Evolutionary conservation across 1,140 invertebrate genomes (phyloP).

Genomic region (Drosophila ficusphila): DNA sequence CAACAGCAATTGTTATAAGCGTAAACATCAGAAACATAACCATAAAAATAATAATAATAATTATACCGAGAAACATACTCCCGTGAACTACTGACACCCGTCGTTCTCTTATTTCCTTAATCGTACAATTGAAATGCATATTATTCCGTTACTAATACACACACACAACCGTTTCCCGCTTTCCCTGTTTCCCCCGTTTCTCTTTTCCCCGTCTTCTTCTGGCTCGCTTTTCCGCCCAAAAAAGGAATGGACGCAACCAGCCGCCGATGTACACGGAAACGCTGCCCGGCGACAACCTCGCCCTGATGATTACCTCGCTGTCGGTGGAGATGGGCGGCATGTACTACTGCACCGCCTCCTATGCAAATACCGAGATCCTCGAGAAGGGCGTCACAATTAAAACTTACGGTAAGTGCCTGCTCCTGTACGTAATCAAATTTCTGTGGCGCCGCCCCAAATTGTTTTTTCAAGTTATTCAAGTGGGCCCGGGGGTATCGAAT

Average conservation of each 20-base stretch:
- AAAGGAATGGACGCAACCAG: slow-evolving; percentile 83
- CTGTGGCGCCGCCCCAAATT: not conserved
- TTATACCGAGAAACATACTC: slow-evolving; percentile 5
- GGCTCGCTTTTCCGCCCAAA: not conserved
- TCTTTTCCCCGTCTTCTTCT: not conserved
- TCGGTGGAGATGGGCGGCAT: slow-evolving; percentile 90
- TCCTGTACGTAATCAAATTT: not conserved
- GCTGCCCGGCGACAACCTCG: slow-evolving; percentile 87
- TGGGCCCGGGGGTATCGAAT: no score
- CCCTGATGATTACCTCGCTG: slow-evolving; percentile 90
- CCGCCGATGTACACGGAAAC: slow-evolving; percentile 88
- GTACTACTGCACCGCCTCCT: slow-evolving; percentile 93
- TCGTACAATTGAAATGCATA: slow-evolving; percentile 54
- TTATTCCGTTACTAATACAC: slow-evolving; percentile 63
- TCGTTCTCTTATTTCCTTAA: slow-evolving; percentile 19
- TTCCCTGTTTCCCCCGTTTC: slow-evolving; percentile 22
- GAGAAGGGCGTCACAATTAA: slow-evolving; percentile 88
- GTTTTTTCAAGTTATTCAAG: no score
- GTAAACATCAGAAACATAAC: slow-evolving; percentile 50
- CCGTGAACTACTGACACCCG: not conserved
- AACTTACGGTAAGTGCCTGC: slow-evolving; percentile 88
- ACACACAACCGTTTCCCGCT: slow-evolving; percentile 13
- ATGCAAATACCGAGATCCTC: slow-evolving; percentile 88
- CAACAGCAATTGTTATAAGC: slow-evolving; percentile 71
- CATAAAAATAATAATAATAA: slow-evolving; percentile 49